A percentile compares a stretch with the other conserved stretches of the same genome.
phyloP scores from a whole-genome alignment of 1,140 invertebrate genomes.

The Euura lappo region DNA sequence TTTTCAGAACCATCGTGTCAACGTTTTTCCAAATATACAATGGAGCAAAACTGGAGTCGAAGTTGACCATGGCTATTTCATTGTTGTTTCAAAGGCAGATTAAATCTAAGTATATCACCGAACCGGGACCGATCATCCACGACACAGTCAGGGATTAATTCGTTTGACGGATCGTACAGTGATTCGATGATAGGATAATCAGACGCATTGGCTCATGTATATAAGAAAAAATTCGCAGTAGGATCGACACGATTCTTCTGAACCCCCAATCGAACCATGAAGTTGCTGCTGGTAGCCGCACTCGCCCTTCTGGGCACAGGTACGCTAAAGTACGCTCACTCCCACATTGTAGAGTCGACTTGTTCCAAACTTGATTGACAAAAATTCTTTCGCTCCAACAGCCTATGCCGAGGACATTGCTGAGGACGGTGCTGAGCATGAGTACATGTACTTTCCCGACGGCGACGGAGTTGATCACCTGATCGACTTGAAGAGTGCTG shows the following conservation, averaged over 20 bases:
- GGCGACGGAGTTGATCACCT: not conserved
- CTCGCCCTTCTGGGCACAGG: not conserved
- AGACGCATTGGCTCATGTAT: no score
- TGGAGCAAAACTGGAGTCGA: no score
- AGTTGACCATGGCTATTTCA: no score
- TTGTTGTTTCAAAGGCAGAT: no score
- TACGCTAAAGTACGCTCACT: not conserved
- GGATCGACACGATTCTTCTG: not conserved
- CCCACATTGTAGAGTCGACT: not conserved
- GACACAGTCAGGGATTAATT: no score
- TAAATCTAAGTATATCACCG: no score
- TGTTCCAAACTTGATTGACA: not conserved
- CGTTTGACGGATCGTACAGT: no score
- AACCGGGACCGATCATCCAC: no score
- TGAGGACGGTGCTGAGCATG: not conserved
- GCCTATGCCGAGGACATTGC: not conserved
- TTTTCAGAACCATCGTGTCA: no score
- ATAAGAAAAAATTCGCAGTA: no score
- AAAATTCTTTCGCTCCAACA: not conserved
- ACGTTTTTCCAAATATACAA: no score
- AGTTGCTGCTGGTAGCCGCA: not conserved
- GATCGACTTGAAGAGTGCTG: not conserved
- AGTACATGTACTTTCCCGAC: conserved; percentile 23
- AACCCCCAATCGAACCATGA: not conserved
- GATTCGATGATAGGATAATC: no score